Percentiles rank a stretch among this genome's conserved stretches.
Conservation (phyloP, 2,797 vertebrate species). For the Acipenser transmontanus region DNA sequence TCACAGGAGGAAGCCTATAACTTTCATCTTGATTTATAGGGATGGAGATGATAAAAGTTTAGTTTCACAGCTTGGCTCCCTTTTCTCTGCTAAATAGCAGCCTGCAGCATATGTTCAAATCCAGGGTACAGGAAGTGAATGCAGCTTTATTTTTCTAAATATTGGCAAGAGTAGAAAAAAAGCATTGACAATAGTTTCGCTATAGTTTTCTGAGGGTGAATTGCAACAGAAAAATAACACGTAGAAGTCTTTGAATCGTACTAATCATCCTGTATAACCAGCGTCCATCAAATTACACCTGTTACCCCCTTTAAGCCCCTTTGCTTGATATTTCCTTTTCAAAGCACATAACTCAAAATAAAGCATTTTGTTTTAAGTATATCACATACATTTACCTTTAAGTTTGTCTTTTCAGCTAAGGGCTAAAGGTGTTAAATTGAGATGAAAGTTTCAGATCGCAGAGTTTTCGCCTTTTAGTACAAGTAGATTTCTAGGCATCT, state of each 20-base stretch:
- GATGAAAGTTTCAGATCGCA: too few species aligned
- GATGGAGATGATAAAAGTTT: slow-evolving; percentile 63
- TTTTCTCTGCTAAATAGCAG: slow-evolving; percentile 54
- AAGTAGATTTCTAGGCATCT: too few species aligned
- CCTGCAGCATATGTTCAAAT: slow-evolving; percentile 63
- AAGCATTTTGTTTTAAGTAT: neutral
- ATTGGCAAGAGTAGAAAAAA: slow-evolving; percentile 47
- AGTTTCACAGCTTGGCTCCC: slow-evolving; percentile 61
- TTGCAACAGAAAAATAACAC: slow-evolving; percentile 19
- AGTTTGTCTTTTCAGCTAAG: too few species aligned
- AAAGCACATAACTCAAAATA: neutral
- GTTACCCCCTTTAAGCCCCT: slow-evolving; percentile 1
- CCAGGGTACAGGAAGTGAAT: slow-evolving; percentile 55
- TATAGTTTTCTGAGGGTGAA: slow-evolving; percentile 29
- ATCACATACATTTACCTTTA: neutral
- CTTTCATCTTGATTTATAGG: slow-evolving; percentile 71
- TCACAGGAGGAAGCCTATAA: slow-evolving; percentile 48
- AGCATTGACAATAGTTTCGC: neutral
- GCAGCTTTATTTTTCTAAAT: slow-evolving; percentile 56
- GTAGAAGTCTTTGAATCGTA: neutral
- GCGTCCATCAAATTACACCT: neutral
- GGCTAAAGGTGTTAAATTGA: too few species aligned
- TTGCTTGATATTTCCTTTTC: neutral
- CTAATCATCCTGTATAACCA: slow-evolving; percentile 2
- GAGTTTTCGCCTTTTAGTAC: too few species aligned